phyloP scores from a whole-genome alignment of 2,797 vertebrate genomes.

The Cuniculus paca region DNA sequence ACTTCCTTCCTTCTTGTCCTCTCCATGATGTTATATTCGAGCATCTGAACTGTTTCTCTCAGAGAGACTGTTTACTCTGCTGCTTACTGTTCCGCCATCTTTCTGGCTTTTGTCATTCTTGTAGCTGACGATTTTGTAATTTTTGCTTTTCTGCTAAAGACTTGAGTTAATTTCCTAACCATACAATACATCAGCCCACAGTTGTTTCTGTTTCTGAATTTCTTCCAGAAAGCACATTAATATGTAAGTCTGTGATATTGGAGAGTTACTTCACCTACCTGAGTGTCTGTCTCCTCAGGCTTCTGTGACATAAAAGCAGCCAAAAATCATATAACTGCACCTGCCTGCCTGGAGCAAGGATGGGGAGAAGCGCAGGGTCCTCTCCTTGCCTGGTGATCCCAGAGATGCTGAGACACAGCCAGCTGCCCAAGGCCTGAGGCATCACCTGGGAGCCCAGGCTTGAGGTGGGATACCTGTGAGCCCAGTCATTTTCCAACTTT shows the following conservation, averaged over 20 bases:
- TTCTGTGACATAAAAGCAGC: not conserved
- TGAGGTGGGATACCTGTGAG: not conserved
- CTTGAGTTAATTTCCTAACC: not conserved
- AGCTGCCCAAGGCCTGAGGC: not conserved
- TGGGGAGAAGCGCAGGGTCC: not conserved
- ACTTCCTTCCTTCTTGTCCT: too few species aligned
- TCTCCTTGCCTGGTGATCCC: not conserved
- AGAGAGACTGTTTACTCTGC: too few species aligned
- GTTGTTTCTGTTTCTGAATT: not conserved
- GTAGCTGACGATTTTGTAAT: not conserved
- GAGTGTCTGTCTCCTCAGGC: not conserved
- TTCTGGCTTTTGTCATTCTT: slow-evolving; percentile 23
- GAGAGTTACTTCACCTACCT: not conserved
- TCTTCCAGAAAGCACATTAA: slow-evolving; percentile 2
- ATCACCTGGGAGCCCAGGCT: not conserved
- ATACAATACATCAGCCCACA: not conserved
- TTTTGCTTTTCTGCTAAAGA: slow-evolving; percentile 36
- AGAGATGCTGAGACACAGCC: not conserved
- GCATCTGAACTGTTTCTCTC: too few species aligned
- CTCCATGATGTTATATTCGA: too few species aligned
- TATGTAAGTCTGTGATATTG: not conserved
- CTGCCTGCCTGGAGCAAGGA: not conserved
- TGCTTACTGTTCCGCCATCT: too few species aligned
- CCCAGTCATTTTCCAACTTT: not conserved
- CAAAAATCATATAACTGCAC: not conserved